Percentiles rank a stretch among this genome's conserved stretches.
Conservation (phyloP, 2,888 invertebrate species). For the Thecophora atra region DNA sequence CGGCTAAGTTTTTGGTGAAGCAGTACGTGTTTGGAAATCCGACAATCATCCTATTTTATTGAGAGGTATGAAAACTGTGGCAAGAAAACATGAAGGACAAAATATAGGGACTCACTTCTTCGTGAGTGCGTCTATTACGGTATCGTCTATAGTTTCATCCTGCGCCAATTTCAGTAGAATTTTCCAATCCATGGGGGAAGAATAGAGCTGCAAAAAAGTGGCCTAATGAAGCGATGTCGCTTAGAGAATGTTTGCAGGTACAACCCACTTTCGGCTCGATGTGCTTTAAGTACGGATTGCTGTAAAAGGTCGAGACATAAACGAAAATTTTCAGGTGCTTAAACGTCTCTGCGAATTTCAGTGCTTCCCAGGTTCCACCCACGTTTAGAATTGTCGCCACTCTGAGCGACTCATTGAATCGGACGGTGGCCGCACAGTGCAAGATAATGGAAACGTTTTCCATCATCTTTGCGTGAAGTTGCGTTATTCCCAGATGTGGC, state of each 20-base stretch:
- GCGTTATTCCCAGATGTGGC: constrained; percentile 54
- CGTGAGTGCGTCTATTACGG: constrained; percentile 50
- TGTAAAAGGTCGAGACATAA: constrained; percentile 88
- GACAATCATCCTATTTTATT: constrained; percentile 48
- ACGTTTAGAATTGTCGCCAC: constrained; percentile 73
- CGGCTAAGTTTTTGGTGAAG: constrained; percentile 88
- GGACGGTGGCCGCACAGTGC: constrained; percentile 82
- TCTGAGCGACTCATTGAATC: constrained; percentile 81
- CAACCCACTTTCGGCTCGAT: constrained; percentile 75
- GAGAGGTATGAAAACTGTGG: background rate
- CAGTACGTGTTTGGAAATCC: constrained; percentile 87
- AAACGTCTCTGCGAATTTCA: constrained; percentile 71
- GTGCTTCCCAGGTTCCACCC: constrained; percentile 72
- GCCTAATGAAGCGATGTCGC: background rate
- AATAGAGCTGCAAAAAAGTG: constrained; percentile 49
- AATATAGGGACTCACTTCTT: constrained; percentile 52
- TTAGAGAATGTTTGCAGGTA: background rate
- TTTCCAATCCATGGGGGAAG: constrained; percentile 57
- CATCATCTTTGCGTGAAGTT: constrained; percentile 41
- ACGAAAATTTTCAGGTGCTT: constrained; percentile 71
- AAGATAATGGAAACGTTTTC: constrained; percentile 75
- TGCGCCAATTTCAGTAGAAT: constrained; percentile 51
- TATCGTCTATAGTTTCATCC: constrained; percentile 45
- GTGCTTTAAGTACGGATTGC: constrained; percentile 78
- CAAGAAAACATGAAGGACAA: background rate